phyloP scores from a whole-genome alignment of 2,888 invertebrate genomes.

The Calameuta filiformis region DNA sequence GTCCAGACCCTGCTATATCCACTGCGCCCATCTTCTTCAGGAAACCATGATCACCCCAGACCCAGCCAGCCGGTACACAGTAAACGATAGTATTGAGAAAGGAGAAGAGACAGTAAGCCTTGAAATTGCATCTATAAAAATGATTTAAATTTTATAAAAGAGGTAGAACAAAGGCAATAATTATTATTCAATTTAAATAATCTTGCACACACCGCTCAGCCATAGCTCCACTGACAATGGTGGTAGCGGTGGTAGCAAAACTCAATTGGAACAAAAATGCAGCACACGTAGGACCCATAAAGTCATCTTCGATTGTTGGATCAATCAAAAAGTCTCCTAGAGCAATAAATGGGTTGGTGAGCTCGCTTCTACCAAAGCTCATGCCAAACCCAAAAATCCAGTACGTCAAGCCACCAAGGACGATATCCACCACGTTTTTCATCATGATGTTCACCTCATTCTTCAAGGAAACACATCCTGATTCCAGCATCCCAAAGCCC shows the following conservation, averaged over 20 bases:
- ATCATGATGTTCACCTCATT: slow-evolving; percentile 98
- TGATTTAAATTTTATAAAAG: slow-evolving; percentile 6
- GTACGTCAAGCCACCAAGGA: slow-evolving; percentile 91
- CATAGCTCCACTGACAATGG: slow-evolving; percentile 94
- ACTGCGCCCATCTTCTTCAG: slow-evolving; percentile 85
- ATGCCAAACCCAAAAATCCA: slow-evolving; percentile 96
- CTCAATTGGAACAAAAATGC: slow-evolving; percentile 92
- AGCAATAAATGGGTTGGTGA: slow-evolving; percentile 84
- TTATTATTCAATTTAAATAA: not conserved
- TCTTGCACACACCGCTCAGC: slow-evolving; percentile 79
- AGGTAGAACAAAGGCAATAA: not conserved
- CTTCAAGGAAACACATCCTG: slow-evolving; percentile 91
- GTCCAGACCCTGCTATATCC: slow-evolving; percentile 92
- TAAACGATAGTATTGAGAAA: slow-evolving; percentile 90
- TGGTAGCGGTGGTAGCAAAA: slow-evolving; percentile 90
- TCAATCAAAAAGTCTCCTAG: slow-evolving; percentile 84
- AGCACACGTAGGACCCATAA: slow-evolving; percentile 88
- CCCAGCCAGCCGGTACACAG: slow-evolving; percentile 94
- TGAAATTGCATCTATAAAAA: slow-evolving; percentile 81
- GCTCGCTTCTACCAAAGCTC: slow-evolving; percentile 82
- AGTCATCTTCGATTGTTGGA: slow-evolving; percentile 76
- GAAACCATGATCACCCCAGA: slow-evolving; percentile 91
- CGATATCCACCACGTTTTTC: slow-evolving; percentile 94
- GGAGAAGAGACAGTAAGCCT: slow-evolving; percentile 91
- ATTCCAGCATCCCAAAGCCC: slow-evolving; percentile 94